Evolutionary conservation across 1,140 invertebrate species (phyloP).

Genomic region (Aradophagus sp.): DNA sequence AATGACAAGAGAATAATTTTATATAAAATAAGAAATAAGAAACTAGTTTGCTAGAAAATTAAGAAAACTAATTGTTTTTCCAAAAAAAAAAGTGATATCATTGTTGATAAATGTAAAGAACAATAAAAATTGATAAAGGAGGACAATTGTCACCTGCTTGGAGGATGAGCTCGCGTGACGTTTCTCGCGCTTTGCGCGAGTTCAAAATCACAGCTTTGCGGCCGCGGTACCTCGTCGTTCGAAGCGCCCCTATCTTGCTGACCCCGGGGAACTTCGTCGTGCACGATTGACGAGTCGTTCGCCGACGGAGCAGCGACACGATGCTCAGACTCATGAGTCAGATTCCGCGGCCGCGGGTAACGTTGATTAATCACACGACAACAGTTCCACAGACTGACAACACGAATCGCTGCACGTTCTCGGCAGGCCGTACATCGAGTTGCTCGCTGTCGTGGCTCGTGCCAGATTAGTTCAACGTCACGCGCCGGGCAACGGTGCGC

Average conservation of each 20-base stretch:
- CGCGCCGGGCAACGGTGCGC: too few relatives aligned
- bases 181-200: constrained; percentile 17
- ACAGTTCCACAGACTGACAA: constrained; percentile 2
- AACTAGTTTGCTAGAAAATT: too few relatives aligned
- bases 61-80: too few relatives aligned
- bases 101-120: too few relatives aligned
- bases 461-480: too few relatives aligned
- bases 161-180: constrained; percentile 20
- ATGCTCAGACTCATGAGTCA: constrained; percentile 51
- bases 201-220: constrained; percentile 32
- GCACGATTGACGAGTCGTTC: constrained; percentile 31
- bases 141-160: constrained; percentile 14
- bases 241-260: constrained; percentile 10
- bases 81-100: too few relatives aligned
- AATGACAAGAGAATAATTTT: too few relatives aligned
- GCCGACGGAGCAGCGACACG: constrained; percentile 39
- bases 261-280: constrained; percentile 17
- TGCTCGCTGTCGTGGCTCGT: background rate
- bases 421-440: background rate
- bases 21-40: too few relatives aligned
- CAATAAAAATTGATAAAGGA: too few relatives aligned
- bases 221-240: constrained; percentile 9
- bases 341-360: constrained; percentile 7
- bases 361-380: background rate
- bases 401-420: background rate